These are phyloP conservation scores for Nanorana parkeri DNA, from an alignment of 2,113 vertebrate species.

Conservation along the genomic window DNA sequence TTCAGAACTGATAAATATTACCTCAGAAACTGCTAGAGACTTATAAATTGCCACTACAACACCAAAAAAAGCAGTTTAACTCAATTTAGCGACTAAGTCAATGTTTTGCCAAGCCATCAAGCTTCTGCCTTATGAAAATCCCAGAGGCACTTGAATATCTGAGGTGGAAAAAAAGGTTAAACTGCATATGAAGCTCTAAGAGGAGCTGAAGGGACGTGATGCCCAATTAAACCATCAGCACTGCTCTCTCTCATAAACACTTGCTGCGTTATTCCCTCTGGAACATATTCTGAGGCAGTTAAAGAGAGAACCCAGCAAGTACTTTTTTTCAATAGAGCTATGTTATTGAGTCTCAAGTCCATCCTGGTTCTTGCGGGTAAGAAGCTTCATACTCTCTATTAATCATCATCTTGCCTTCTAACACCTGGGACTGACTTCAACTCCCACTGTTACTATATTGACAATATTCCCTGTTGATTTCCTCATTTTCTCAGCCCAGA, in stretches of 20 bases:
- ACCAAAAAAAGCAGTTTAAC: constrained; percentile 63
- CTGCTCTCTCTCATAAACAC: constrained; percentile 69
- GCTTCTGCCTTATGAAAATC: constrained; percentile 69
- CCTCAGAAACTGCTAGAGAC: constrained; percentile 45
- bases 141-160: constrained; percentile 66
- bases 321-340: constrained; percentile 73
- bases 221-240: constrained; percentile 84
- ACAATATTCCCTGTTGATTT: constrained; percentile 89
- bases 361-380: constrained; percentile 75
- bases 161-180: constrained; percentile 78
- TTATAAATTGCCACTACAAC: constrained; percentile 59
- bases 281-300: constrained; percentile 71
- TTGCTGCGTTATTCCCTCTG: constrained; percentile 74
- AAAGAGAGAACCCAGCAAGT: constrained; percentile 73
- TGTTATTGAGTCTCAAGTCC: constrained; percentile 72
- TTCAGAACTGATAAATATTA: constrained; percentile 46
- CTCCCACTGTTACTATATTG: constrained; percentile 82
- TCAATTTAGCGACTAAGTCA: constrained; percentile 65
- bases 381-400: constrained; percentile 74
- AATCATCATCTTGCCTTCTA: constrained; percentile 78
- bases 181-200: constrained; percentile 77
- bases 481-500: constrained; percentile 82
- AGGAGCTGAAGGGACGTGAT: constrained; percentile 71
- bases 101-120: constrained; percentile 67
- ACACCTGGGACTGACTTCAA: constrained; percentile 80